phyloP scores from a whole-genome alignment of 2,113 vertebrate genomes.

The Pandion haliaetus region DNA sequence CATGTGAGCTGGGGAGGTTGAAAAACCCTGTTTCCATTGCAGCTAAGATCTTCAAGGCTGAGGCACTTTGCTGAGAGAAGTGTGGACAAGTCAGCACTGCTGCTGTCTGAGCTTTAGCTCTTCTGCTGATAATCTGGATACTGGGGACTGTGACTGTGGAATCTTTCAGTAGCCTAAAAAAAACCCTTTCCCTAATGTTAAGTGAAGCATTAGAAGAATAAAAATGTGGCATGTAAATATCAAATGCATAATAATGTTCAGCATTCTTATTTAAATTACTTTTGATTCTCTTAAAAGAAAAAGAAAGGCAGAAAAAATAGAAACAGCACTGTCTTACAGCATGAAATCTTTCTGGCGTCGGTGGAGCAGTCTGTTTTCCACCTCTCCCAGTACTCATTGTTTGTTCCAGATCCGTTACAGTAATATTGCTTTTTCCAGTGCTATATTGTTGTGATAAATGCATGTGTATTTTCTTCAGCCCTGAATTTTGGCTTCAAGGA shows the following conservation, averaged over 20 bases:
- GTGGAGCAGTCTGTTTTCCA: not conserved
- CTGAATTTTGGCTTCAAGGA: constrained; percentile 62
- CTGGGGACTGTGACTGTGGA: not conserved
- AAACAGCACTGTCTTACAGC: not conserved
- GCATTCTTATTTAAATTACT: not conserved
- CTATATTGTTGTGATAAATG: constrained; percentile 53
- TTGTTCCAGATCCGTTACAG: constrained; percentile 57
- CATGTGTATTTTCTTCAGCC: constrained; percentile 35
- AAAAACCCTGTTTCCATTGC: not conserved
- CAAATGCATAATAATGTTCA: not conserved
- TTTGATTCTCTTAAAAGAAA: not conserved
- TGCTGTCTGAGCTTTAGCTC: not conserved
- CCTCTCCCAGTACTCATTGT: not conserved
- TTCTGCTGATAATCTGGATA: not conserved
- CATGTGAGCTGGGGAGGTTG: not conserved
- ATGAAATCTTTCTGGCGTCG: constrained; percentile 20
- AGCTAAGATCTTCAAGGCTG: not conserved
- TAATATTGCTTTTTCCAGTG: constrained; percentile 54
- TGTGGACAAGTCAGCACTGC: not conserved
- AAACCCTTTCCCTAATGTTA: not conserved
- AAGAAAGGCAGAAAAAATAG: not conserved
- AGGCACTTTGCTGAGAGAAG: not conserved
- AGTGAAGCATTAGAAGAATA: not conserved
- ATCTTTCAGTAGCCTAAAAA: not conserved
- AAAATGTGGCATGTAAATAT: not conserved